Evolutionary conservation across 1,140 invertebrate genomes (phyloP).

Genomic region (Pogonognathellus flavescens): DNA sequence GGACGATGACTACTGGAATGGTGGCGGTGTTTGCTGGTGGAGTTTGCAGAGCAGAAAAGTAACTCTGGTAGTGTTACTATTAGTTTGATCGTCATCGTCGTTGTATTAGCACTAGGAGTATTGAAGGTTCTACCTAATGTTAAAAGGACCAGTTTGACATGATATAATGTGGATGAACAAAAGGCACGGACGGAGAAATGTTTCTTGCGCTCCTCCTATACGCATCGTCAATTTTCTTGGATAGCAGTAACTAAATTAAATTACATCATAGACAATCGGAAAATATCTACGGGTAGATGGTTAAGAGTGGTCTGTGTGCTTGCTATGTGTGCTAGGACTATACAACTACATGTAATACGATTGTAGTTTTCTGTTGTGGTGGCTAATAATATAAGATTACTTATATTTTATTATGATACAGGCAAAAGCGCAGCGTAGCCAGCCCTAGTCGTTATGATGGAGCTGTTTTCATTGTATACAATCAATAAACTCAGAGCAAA

Average conservation of each 20-base stretch:
- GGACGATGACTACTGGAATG: neutral
- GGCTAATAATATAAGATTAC: slow-evolving; percentile 28
- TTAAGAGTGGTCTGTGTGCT: neutral
- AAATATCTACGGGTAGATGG: slow-evolving; percentile 10
- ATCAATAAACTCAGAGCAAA: slow-evolving; percentile 48
- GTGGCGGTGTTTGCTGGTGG: neutral
- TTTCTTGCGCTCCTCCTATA: slow-evolving; percentile 4
- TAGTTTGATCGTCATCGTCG: too few relatives aligned
- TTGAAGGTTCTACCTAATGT: neutral
- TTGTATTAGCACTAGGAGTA: too few relatives aligned
- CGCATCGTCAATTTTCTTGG: slow-evolving; percentile 21
- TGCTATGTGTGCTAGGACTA: neutral
- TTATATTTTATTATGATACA: slow-evolving; percentile 43
- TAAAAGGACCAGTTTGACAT: slow-evolving; percentile 25
- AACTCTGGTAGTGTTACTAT: neutral
- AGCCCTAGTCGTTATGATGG: slow-evolving; percentile 22
- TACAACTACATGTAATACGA: slow-evolving; percentile 16
- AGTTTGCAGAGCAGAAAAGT: neutral
- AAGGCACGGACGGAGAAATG: slow-evolving; percentile 5
- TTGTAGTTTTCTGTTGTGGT: slow-evolving; percentile 30
- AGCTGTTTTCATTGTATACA: slow-evolving; percentile 49
- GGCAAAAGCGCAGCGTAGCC: slow-evolving; percentile 13
- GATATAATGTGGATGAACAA: neutral
- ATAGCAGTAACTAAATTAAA: slow-evolving; percentile 38
- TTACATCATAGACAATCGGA: slow-evolving; percentile 47